A percentile compares a stretch with the other conserved stretches of the same genome.
Evolutionary conservation across 2,797 vertebrate species (phyloP).

Genomic region (Cirrhinus molitorella): DNA sequence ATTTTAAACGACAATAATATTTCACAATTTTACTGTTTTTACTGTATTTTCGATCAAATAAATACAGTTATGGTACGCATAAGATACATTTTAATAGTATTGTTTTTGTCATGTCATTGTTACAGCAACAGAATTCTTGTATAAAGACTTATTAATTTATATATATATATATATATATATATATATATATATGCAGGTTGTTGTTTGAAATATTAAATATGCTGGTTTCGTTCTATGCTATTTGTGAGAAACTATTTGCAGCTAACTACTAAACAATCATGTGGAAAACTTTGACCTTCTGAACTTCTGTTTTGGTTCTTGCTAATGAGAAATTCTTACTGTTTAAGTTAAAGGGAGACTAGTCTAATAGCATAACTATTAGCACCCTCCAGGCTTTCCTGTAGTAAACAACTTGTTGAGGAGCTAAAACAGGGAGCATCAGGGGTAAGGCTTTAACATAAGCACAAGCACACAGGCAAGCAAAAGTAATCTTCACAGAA

Average conservation of each 20-base stretch:
- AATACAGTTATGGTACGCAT: neutral
- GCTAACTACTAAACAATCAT: neutral
- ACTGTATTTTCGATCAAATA: neutral
- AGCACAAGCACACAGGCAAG: slow-evolving; percentile 58
- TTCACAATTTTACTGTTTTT: neutral
- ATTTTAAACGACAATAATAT: neutral
- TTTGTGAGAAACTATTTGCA: neutral
- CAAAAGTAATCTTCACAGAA: slow-evolving; percentile 64
- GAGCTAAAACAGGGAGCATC: neutral
- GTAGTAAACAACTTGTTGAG: neutral
- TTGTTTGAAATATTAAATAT: neutral
- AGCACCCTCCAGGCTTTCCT: neutral
- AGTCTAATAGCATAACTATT: neutral
- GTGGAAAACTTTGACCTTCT: neutral
- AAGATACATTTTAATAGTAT: neutral
- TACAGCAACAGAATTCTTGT: neutral
- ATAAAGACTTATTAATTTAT: neutral
- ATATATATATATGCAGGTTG: no score
- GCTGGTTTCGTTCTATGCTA: neutral
- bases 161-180: no score
- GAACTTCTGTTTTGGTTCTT: neutral
- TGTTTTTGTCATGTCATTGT: no score
- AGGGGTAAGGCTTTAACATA: slow-evolving; percentile 38
- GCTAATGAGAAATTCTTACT: neutral
- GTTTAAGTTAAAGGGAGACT: slow-evolving; percentile 3